Evolutionary conservation across 2,888 invertebrate genomes (phyloP).

Genomic region (Aethes cnicana): DNA sequence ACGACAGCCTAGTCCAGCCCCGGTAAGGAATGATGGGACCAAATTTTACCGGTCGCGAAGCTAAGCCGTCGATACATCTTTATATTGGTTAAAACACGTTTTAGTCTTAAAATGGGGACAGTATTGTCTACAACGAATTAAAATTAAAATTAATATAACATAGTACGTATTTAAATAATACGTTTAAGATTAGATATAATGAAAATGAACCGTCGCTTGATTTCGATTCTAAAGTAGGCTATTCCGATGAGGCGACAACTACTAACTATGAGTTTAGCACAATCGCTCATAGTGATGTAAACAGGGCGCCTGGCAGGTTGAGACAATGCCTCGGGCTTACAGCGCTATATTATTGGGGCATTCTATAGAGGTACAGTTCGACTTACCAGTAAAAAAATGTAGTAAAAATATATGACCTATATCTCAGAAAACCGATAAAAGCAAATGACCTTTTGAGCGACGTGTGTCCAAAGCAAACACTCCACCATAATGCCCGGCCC

Average conservation of each 20-base stretch:
- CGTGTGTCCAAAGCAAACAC: constrained; percentile 31
- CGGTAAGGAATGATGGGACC: constrained; percentile 86
- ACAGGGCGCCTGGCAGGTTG: constrained; percentile 53
- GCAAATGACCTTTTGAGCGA: too few species aligned
- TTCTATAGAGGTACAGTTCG: too few species aligned
- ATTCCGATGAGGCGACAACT: constrained; percentile 62
- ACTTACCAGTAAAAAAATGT: too few species aligned
- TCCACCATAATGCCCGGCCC: constrained; percentile 57
- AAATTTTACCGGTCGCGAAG: constrained; percentile 83
- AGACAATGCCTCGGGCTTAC: constrained; percentile 30
- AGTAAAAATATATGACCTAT: not conserved
- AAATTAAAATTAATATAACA: constrained; percentile 5
- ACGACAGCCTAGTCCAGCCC: constrained; percentile 59
- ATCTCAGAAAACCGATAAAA: too few species aligned
- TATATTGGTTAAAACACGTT: constrained; percentile 56
- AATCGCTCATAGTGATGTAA: constrained; percentile 79
- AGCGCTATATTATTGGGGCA: constrained; percentile 16
- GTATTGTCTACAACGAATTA: constrained; percentile 3
- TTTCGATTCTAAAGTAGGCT: constrained; percentile 58
- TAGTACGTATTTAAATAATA: too few species aligned
- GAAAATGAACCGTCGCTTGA: constrained; percentile 45
- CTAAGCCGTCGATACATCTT: constrained; percentile 42
- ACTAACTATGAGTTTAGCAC: constrained; percentile 81
- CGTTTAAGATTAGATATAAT: constrained; percentile 13
- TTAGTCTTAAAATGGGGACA: constrained; percentile 46